A percentile compares a stretch with the other conserved stretches of the same genome.
Conservation (phyloP, 2,797 vertebrate genomes). For the Chaunax sp. region DNA sequence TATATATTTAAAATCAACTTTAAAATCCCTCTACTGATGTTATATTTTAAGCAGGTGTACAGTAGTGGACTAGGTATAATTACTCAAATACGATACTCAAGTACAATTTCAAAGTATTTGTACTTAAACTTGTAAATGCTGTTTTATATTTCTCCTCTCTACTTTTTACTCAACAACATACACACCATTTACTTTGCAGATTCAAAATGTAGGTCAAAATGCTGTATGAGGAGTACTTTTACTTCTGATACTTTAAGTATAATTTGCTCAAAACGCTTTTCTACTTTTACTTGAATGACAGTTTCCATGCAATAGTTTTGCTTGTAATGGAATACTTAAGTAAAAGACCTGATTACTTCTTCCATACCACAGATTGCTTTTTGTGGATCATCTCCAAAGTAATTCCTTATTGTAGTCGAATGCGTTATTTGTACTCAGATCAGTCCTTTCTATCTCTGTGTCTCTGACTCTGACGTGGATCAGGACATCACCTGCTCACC, state of each 20-base stretch:
- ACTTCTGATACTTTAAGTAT: no score
- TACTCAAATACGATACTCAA: background rate
- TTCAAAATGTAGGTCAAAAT: no score
- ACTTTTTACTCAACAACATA: background rate
- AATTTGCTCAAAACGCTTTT: no score
- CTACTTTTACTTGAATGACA: no score
- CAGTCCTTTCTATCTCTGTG: slow-evolving; percentile 39
- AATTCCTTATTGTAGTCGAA: no score
- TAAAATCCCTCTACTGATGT: no score
- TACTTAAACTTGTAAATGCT: background rate
- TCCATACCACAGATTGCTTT: background rate
- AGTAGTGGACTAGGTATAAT: background rate
- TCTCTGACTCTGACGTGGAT: slow-evolving; percentile 45
- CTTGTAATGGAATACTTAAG: background rate
- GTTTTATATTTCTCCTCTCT: background rate
- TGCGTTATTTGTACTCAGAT: background rate
- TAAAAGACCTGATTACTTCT: background rate
- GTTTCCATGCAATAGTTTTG: background rate
- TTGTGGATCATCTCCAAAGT: no score
- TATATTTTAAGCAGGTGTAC: no score
- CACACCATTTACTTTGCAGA: background rate
- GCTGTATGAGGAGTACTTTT: background rate
- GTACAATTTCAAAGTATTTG: no score
- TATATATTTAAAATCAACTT: no score
- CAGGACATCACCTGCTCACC: slow-evolving; percentile 74